Base-by-base conservation (phyloP, 2,113 vertebrate genomes). In the Tonatia bakeri region DNA sequence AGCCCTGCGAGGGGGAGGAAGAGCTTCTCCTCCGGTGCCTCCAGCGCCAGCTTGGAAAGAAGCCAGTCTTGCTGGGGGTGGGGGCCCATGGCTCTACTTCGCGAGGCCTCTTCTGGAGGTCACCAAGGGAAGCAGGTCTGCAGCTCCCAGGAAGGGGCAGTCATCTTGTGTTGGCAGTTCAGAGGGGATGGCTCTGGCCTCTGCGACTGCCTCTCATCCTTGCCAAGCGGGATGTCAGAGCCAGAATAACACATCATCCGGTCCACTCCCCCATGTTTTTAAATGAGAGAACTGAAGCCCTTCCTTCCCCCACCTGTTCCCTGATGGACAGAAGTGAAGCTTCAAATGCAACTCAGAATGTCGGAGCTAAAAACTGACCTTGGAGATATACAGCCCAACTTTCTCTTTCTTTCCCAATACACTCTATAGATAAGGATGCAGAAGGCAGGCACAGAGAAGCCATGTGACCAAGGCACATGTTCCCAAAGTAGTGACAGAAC, bases 221-320 rank as follows among this genome's bases (percentile, higher is more conserved):
- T 38, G 73, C 90, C 86, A 67, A 91, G 70, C 47, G 0, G 11
- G 43, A 72, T 94, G 72, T 90, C 95, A 92, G 45, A 96, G 59
- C 65, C 56, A 87, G 59, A 84, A 92, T 84, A 87, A 95, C 72
- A 90, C 90, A 94, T 92, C 43, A 36, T 70, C 45, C 47, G 20
- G 52, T 56, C 76, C 90, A 94, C 65, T 56, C 96, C 84, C 67
- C 47, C 9, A 0, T 43, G 36, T 79, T 89, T 93, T 91, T 33
- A 80, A 73, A 82, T 28, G 75, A 96, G 47, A 50, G n/a, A 86
- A 45, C 59, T 22, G 11, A 82, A 90, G 50, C 47, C 64, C 31
- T 87, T 33, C 45, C 75, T 40, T 75, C 52, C 87, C 80, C 36
- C 0, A 65, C 87, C 82, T 72, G 83, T 24, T 67, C 38, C 67